Evolutionary conservation across 2,797 vertebrate genomes (phyloP).

Genomic region (Lagorchestes hirsutus): DNA sequence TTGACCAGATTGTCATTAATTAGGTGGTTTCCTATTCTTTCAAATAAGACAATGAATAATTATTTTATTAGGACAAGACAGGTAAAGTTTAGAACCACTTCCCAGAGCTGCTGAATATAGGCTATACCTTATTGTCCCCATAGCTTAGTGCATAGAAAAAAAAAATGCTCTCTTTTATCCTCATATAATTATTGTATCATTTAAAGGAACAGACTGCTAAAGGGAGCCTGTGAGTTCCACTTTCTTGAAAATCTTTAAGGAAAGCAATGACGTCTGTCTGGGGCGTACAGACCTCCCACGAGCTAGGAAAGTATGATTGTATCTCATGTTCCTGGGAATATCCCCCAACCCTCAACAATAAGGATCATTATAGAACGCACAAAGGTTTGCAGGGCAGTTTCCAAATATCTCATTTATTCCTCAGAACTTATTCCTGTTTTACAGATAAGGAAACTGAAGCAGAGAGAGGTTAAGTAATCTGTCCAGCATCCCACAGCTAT

Average conservation of each 20-base stretch:
- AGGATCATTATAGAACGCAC: background rate
- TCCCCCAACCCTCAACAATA: background rate
- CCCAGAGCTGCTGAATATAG: slow-evolving; percentile 54
- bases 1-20: slow-evolving; percentile 76
- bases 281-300: slow-evolving; percentile 27
- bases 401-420: background rate
- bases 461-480: background rate
- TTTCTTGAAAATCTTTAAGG: slow-evolving; percentile 30
- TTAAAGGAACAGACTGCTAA: slow-evolving; percentile 54
- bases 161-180: slow-evolving; percentile 67
- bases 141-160: slow-evolving; percentile 68
- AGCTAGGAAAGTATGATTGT: slow-evolving; percentile 53
- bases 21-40: slow-evolving; percentile 74
- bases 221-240: slow-evolving; percentile 40
- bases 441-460: background rate
- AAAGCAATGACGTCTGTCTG: slow-evolving; percentile 48
- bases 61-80: slow-evolving; percentile 31
- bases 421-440: background rate
- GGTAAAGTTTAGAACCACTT: slow-evolving; percentile 30
- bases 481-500: background rate
- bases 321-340: background rate
- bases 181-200: slow-evolving; percentile 63
- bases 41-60: slow-evolving; percentile 47
- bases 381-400: background rate
- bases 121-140: slow-evolving; percentile 58